Percentiles rank a stretch among this genome's conserved stretches.
These are phyloP conservation scores for Pseudonaja textilis DNA, from an alignment of 2,113 vertebrate species.

Conservation along the genomic window DNA sequence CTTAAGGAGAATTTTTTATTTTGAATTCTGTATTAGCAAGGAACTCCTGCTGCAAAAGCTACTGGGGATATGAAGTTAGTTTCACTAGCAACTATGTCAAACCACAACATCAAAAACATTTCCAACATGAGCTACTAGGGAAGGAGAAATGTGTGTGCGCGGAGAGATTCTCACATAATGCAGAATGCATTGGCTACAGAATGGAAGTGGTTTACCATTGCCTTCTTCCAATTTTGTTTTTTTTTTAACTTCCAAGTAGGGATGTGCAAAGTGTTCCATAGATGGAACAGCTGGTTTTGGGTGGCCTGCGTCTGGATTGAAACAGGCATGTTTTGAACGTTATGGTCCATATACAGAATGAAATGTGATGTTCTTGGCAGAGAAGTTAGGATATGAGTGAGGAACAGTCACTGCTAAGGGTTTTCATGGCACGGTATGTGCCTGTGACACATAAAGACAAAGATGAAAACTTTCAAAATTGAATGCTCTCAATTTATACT, in stretches of 20 bases:
- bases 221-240: not conserved
- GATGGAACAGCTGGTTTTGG: not conserved
- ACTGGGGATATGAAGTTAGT: not conserved
- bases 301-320: not conserved
- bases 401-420: not conserved
- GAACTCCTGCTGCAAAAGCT: not conserved
- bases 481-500: not conserved
- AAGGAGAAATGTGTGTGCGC: not conserved
- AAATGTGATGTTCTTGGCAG: not conserved
- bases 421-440: not conserved
- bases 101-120: not conserved
- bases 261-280: not conserved
- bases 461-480: not conserved
- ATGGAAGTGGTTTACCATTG: not conserved
- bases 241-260: not conserved
- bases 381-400: not conserved
- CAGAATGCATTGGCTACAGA: not conserved
- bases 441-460: not conserved
- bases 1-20: not conserved
- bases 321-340: not conserved
- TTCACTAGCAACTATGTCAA: constrained; percentile 1
- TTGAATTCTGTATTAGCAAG: not conserved
- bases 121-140: not conserved
- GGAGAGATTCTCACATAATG: not conserved
- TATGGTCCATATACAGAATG: not conserved